These are phyloP conservation scores for Diogma glabrata DNA, from an alignment of 2,888 invertebrate genomes.

Conservation along the genomic window DNA sequence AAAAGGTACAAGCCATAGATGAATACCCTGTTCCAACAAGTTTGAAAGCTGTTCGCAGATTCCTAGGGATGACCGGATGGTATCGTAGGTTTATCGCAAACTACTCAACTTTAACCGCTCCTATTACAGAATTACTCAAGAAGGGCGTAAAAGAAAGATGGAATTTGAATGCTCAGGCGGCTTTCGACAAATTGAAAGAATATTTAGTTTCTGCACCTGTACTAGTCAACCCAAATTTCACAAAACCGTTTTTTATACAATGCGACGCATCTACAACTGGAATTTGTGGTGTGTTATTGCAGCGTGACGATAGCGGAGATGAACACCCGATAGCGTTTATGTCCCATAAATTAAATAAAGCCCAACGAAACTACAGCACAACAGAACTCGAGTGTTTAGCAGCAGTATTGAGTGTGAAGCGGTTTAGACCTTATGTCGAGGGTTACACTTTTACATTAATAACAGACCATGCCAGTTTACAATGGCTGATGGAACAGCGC, in stretches of 20 bases:
- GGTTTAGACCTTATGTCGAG: background rate
- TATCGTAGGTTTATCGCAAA: too few species aligned
- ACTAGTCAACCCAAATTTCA: background rate
- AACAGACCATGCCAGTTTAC: background rate
- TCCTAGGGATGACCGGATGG: too few species aligned
- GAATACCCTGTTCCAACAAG: too few species aligned
- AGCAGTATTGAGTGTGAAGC: background rate
- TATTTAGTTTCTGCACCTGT: too few species aligned
- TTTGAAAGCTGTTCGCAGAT: too few species aligned
- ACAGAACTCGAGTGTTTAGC: too few species aligned
- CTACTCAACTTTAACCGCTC: too few species aligned
- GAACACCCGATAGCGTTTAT: background rate
- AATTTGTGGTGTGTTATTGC: background rate
- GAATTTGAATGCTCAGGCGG: too few species aligned
- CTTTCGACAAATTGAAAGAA: too few species aligned
- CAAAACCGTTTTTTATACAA: background rate
- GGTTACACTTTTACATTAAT: background rate
- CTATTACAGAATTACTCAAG: too few species aligned
- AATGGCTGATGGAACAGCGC: slow-evolving; percentile 10
- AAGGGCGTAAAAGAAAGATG: too few species aligned
- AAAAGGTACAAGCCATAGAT: too few species aligned
- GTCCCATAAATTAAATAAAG: background rate
- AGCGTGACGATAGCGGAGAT: background rate
- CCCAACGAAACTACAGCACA: background rate
- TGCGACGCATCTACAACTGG: background rate